These are phyloP conservation scores for Cydia amplana DNA, from an alignment of 1,140 invertebrate species.

Conservation along the genomic window DNA sequence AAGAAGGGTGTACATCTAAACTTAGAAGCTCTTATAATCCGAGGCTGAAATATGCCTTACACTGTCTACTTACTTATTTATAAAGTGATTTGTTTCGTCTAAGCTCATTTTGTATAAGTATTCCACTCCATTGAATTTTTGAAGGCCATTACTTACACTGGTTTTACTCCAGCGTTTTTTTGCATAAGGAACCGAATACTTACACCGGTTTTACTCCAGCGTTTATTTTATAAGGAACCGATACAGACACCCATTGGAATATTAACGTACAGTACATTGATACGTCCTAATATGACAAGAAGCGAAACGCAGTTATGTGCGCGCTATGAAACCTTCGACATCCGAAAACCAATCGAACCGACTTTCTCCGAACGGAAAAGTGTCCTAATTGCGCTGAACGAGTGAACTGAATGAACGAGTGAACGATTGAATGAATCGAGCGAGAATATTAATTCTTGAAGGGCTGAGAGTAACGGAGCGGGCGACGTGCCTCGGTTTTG, in stretches of 20 bases:
- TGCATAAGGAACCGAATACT: too few species aligned
- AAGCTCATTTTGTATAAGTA: too few species aligned
- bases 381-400: slow-evolving; percentile 28
- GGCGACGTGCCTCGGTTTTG: background rate
- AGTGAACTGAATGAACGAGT: slow-evolving; percentile 14
- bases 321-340: background rate
- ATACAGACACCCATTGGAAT: background rate
- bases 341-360: slow-evolving; percentile 24
- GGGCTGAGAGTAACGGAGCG: slow-evolving; percentile 30
- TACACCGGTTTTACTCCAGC: too few species aligned
- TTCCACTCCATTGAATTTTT: too few species aligned
- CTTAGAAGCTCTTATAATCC: too few species aligned
- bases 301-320: background rate
- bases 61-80: too few species aligned
- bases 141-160: too few species aligned
- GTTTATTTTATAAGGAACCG: too few species aligned
- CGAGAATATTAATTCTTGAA: slow-evolving; percentile 32
- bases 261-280: background rate
- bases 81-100: too few species aligned
- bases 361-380: slow-evolving; percentile 29
- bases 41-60: too few species aligned
- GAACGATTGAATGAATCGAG: slow-evolving; percentile 30
- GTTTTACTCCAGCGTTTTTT: too few species aligned
- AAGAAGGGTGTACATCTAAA: too few species aligned
- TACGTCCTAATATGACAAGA: slow-evolving; percentile 2